Evolutionary conservation across 2,113 vertebrate genomes (phyloP), one percentile per base, ranked within the genome.

Genomic region (Pygoscelis antarcticus): DNA sequence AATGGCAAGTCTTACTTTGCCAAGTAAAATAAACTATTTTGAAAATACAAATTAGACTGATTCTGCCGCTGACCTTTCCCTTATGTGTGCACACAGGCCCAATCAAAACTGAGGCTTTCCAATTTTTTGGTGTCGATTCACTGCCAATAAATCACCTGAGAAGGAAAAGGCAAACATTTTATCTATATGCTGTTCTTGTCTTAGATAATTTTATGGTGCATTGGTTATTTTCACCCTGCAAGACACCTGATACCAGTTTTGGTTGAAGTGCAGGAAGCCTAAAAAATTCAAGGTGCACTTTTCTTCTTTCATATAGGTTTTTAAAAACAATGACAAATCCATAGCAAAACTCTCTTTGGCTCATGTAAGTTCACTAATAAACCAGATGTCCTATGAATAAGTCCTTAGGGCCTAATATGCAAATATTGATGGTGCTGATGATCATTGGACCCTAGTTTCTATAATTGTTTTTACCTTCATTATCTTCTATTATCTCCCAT

Each of bases 391-490:
- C 69, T 94, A 71, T 57, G 58, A 96, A 90, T 44, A 94, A 86
- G n/a, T 97, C 94, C 86, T 94, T 86, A 69, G 91, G 89, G 75
- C 9, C 82, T 96, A 96, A 95, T 97, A 97, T 96, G 86, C 92
- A 98, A 98, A 98, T 98, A 97, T 90, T 89, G 96, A 97, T 98
- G 86, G 71, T 83, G 87, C 75, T 79, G 34, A 92, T 98, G 96
- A 98, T 97, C 91, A 90, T 84, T 95, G 84, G 82, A 97, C 90
- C 90, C 58, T 96, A 87, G 85, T 94, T 98, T 97, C 89, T 94
- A 12, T 96, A 97, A 98, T 93, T 97, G 66, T 76, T 97, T 98
- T 95, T 96, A 82, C 96, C 85, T 98, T 98, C 96, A 97, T 98
- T 98, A 97, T 97, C 58, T 96, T 84, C 94, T 69, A 74, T 97